Percentiles rank a stretch among this genome's conserved stretches.
These are phyloP conservation scores for Drosophila cognata DNA, from an alignment of 2,888 invertebrate species.

Conservation along the genomic window DNA sequence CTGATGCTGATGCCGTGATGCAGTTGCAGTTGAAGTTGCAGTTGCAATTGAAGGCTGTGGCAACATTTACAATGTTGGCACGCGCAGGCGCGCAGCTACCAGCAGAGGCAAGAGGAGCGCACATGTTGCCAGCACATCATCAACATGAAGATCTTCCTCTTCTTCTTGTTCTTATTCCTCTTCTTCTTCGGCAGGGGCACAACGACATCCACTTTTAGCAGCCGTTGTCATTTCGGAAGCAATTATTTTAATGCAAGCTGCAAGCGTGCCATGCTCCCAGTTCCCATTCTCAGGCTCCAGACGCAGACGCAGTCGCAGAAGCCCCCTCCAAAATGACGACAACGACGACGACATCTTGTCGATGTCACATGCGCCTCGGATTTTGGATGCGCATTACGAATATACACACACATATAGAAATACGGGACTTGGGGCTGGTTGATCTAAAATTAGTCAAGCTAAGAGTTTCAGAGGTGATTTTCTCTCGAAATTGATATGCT, in stretches of 20 bases:
- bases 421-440: slow-evolving; percentile 34
- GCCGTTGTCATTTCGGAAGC: slow-evolving; percentile 82
- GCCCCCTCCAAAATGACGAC: slow-evolving; percentile 2
- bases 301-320: slow-evolving; percentile 22
- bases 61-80: slow-evolving; percentile 75
- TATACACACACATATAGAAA: background rate
- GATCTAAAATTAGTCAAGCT: slow-evolving; percentile 68
- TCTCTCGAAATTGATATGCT: slow-evolving; percentile 63
- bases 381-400: slow-evolving; percentile 29
- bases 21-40: slow-evolving; percentile 5
- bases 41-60: slow-evolving; percentile 6
- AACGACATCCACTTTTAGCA: slow-evolving; percentile 59
- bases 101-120: slow-evolving; percentile 27
- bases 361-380: slow-evolving; percentile 61
- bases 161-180: slow-evolving; percentile 25
- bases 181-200: slow-evolving; percentile 47
- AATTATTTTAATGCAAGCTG: slow-evolving; percentile 81
- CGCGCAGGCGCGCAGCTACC: slow-evolving; percentile 79
- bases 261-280: slow-evolving; percentile 55
- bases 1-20: background rate
- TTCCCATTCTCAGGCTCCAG: slow-evolving; percentile 17
- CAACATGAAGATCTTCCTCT: slow-evolving; percentile 31
- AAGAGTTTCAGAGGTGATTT: slow-evolving; percentile 68
- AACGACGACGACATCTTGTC: slow-evolving; percentile 63
- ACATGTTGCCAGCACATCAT: slow-evolving; percentile 68